Evolutionary conservation across 2,113 vertebrate genomes (phyloP), one percentile per base, ranked within the genome.

Genomic region (Myrmophylax atrothorax): DNA sequence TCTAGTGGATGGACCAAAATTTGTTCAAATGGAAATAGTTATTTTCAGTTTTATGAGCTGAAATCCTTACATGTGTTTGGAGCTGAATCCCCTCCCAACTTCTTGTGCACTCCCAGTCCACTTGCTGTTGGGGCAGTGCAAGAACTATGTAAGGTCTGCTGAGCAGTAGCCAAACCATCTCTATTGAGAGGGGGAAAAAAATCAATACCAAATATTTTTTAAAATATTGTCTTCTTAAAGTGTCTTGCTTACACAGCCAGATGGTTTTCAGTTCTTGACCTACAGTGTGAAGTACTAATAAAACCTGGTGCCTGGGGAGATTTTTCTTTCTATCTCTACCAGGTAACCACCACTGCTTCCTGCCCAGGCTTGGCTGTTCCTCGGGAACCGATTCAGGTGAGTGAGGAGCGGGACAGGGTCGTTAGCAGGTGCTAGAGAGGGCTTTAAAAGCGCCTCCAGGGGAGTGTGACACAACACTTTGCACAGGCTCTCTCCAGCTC

Each of bases 121-220:
- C 35, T 26, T 0, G 0, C 49, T 72, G 16, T 35, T 47, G 50
- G 9, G 9, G 22, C n/a, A 26, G 38, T 10, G 18, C 33, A 18
- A 64, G 50, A 46, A 35, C 23, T 24, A 8, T 16, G 33, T 10
- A n/a, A 74, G 35, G 18, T 3, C 44, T 70, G 56, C 49, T 76
- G 23, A 60, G 46, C 44, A 77, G 12, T 31, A 25, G 26, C 9
- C 7, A 46, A 50, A 73, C 18, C 22, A 42, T 47, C 12, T 8
- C 14, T 40, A n/a, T 8, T 46, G 9, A 1, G 23, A 6, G 3
- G 7, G 7, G 3, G 6, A 0, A 3, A 7, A n/a, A 42, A 56
- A 24, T 35, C 49, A 47, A 9, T 58, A 70, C 15, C 24, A 28
- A 42, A 18, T 70, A 28, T 46, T 9, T 70, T 83, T 77, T 31